phyloP scores from a whole-genome alignment of 64 coral and sea anemone genomes.

The Dendronephthya gigantea region DNA sequence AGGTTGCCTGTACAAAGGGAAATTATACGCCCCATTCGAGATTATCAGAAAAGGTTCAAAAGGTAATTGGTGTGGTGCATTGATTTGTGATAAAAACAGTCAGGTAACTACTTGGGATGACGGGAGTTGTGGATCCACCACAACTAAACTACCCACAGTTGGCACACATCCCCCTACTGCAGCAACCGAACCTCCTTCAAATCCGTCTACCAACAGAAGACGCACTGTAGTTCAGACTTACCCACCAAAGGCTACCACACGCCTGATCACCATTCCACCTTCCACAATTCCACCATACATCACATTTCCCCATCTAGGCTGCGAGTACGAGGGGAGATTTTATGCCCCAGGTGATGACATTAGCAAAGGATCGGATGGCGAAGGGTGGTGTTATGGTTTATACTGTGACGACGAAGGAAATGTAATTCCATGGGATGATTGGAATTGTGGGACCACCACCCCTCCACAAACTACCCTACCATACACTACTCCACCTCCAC shows the following conservation, averaged over 20 bases:
- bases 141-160: background rate
- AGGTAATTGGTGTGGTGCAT: slow-evolving; percentile 54
- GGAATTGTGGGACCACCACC: background rate
- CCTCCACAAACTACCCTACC: background rate
- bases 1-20: slow-evolving; percentile 8
- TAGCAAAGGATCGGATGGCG: slow-evolving; percentile 33
- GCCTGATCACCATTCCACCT: background rate
- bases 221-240: too few relatives aligned
- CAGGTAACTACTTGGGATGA: slow-evolving; percentile 38
- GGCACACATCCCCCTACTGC: too few relatives aligned
- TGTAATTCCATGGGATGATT: slow-evolving; percentile 43
- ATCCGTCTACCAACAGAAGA: too few relatives aligned
- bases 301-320: background rate
- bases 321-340: slow-evolving; percentile 34
- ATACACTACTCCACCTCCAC: background rate
- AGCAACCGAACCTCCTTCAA: too few relatives aligned
- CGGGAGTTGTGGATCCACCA: slow-evolving; percentile 6
- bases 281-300: background rate
- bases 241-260: too few relatives aligned
- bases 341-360: slow-evolving; percentile 44
- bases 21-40: slow-evolving; percentile 39
- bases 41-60: slow-evolving; percentile 38
- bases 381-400: slow-evolving; percentile 53
- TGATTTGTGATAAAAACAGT: slow-evolving; percentile 29
- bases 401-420: slow-evolving; percentile 30